phyloP scores from a whole-genome alignment of 2,888 invertebrate genomes.

The Selenia dentaria region DNA sequence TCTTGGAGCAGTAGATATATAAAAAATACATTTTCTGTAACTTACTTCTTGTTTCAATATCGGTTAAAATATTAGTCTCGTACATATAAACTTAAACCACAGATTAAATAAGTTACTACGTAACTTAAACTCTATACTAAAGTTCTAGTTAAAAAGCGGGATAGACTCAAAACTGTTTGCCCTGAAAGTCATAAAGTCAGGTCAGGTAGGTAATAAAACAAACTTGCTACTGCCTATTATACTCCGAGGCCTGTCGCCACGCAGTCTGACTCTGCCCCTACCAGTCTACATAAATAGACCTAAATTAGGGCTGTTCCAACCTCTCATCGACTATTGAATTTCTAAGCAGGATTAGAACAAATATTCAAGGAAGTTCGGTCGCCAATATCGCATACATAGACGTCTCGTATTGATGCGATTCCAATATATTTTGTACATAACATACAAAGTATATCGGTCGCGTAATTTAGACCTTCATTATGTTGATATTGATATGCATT shows the following conservation, averaged over 20 bases:
- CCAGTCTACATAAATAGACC: neutral
- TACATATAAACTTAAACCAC: too few species aligned
- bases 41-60: too few species aligned
- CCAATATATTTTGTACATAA: neutral
- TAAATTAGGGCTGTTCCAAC: constrained; percentile 2
- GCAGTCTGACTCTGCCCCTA: constrained; percentile 5
- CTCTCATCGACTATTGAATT: constrained; percentile 5
- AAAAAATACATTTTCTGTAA: too few species aligned
- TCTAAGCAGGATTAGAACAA: constrained; percentile 2
- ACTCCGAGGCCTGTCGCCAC: constrained; percentile 5
- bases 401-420: neutral
- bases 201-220: constrained; percentile 1
- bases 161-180: neutral
- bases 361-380: neutral
- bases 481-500: neutral
- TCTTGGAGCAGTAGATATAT: too few species aligned
- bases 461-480: neutral
- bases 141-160: too few species aligned
- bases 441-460: neutral
- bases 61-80: too few species aligned
- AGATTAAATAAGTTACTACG: too few species aligned
- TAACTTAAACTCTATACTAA: too few species aligned
- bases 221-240: constrained; percentile 3
- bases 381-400: neutral
- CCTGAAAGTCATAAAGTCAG: neutral